A percentile compares a stretch with the other conserved stretches of the same genome.
Conservation (phyloP, 2,113 vertebrate genomes). For the Epinephelus fuscoguttatus region DNA sequence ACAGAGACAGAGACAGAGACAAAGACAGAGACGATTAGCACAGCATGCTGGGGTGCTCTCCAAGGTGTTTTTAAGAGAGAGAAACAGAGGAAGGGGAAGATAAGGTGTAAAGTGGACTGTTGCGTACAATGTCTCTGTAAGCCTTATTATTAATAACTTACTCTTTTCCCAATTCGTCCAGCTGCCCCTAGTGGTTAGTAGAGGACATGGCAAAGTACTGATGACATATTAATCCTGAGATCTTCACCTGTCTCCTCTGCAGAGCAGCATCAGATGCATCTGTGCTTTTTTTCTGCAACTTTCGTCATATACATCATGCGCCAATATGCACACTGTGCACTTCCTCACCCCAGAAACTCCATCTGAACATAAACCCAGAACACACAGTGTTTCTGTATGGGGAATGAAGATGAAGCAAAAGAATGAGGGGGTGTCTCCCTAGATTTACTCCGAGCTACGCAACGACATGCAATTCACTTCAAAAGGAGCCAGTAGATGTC, state of each 20-base stretch:
- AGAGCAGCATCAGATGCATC: not conserved
- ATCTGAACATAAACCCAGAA: constrained; percentile 15
- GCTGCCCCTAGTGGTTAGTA: too few species aligned
- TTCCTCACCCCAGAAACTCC: not conserved
- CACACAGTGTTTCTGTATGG: constrained; percentile 10
- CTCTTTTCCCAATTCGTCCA: not conserved
- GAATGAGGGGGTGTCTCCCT: constrained; percentile 21
- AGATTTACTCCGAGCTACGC: constrained; percentile 45
- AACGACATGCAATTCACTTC: constrained; percentile 56
- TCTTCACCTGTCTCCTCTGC: not conserved
- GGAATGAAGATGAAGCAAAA: not conserved
- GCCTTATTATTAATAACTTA: too few species aligned
- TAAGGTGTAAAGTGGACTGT: too few species aligned
- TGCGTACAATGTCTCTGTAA: too few species aligned
- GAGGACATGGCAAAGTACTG: not conserved
- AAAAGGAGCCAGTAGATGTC: constrained; percentile 43
- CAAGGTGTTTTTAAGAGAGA: too few species aligned
- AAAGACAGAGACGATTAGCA: too few species aligned
- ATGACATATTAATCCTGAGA: not conserved
- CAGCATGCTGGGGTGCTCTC: too few species aligned
- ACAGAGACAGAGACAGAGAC: too few species aligned
- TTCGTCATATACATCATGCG: not conserved
- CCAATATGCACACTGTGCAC: not conserved
- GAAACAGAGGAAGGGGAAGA: too few species aligned
- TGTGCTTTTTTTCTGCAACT: not conserved